Percentiles rank a stretch among this genome's conserved stretches.
Conservation (phyloP, 2,797 vertebrate genomes). For the Acrossocheilus fasciatus region DNA sequence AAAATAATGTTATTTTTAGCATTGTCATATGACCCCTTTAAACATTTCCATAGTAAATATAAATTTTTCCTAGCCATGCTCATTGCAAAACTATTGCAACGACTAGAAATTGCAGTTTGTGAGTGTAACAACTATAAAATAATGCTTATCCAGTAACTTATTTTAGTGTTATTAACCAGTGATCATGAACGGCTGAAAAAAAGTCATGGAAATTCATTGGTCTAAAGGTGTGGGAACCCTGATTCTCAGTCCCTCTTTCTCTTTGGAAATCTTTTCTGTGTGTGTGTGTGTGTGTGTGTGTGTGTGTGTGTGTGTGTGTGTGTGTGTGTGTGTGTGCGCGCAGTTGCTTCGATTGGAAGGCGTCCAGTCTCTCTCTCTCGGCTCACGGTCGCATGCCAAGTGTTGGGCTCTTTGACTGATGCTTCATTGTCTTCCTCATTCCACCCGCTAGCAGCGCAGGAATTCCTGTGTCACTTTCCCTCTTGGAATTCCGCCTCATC, state of each 20-base stretch:
- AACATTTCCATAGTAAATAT: background rate
- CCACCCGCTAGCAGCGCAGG: constrained; percentile 31
- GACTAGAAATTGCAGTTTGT: background rate
- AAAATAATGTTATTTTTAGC: too few relatives aligned
- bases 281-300: constrained; percentile 18
- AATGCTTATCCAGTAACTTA: too few relatives aligned
- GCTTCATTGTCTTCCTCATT: constrained; percentile 35
- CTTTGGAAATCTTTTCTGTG: constrained; percentile 37
- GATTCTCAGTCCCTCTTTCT: constrained; percentile 21
- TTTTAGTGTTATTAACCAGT: background rate
- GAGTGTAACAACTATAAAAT: too few relatives aligned
- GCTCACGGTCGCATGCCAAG: constrained; percentile 7
- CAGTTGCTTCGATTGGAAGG: constrained; percentile 32
- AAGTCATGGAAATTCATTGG: background rate
- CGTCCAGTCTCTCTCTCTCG: background rate
- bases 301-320: background rate
- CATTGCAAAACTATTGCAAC: background rate
- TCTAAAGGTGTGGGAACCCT: constrained; percentile 52
- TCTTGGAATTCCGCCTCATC: constrained; percentile 39
- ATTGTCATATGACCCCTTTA: too few relatives aligned
- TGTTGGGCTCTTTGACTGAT: constrained; percentile 31
- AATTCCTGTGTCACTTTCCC: constrained; percentile 38
- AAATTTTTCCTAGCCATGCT: background rate
- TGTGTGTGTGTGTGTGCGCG: constrained; percentile 6
- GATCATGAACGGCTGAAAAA: background rate